phyloP scores from a whole-genome alignment of 64 coral and sea anemone species.

The Acropora tenuis region DNA sequence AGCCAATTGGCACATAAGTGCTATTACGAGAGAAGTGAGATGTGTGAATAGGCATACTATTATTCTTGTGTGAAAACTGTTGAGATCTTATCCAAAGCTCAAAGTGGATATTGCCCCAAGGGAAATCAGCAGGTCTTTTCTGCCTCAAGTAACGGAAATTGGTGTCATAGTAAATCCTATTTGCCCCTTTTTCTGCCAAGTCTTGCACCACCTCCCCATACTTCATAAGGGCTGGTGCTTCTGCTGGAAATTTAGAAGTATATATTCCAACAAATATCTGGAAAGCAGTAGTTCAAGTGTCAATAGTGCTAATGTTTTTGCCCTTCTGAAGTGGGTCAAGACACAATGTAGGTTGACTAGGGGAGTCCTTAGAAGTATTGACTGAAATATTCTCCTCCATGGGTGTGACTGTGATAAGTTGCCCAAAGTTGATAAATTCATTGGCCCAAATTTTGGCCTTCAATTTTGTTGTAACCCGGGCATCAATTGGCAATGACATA shows the following conservation, averaged over 20 bases:
- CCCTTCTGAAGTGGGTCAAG: not conserved
- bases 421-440: not conserved
- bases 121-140: not conserved
- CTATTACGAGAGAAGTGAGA: not conserved
- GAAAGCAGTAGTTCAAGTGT: constrained; percentile 22
- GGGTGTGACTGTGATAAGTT: not conserved
- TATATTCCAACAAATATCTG: constrained; percentile 22
- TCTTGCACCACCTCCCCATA: constrained; percentile 36
- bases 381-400: not conserved
- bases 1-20: not conserved
- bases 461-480: not conserved
- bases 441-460: not conserved
- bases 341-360: not conserved
- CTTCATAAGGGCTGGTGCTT: constrained; percentile 12
- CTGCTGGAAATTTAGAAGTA: not conserved
- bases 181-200: constrained; percentile 16
- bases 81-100: constrained; percentile 29
- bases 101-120: constrained; percentile 25
- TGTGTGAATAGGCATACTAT: not conserved
- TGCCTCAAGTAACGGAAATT: constrained; percentile 26
- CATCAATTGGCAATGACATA: not conserved
- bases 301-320: constrained; percentile 12
- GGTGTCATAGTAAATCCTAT: constrained; percentile 18
- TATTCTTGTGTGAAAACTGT: not conserved
- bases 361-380: not conserved